phyloP scores from a whole-genome alignment of 2,888 invertebrate species.

The Philhelius pedissequus region DNA sequence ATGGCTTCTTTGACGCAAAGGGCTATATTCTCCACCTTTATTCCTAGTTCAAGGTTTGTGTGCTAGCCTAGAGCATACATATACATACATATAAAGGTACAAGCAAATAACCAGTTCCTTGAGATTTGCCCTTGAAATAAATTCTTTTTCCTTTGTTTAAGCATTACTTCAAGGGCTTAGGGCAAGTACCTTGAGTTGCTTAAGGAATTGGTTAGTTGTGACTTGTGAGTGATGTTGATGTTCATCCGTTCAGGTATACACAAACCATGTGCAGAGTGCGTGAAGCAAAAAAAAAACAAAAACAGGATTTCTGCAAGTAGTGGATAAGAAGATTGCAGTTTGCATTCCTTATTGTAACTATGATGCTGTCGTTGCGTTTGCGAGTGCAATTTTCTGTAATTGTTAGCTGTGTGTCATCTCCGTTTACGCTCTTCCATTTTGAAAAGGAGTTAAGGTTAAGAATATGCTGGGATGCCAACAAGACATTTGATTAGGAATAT shows the following conservation, averaged over 20 bases:
- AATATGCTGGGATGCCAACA: not conserved
- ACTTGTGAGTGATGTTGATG: not conserved
- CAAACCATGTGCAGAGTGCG: not conserved
- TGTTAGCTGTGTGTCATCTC: not conserved
- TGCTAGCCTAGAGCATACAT: not conserved
- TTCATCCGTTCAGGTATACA: not conserved
- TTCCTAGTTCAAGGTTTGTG: constrained; percentile 22
- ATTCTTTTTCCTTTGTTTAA: not conserved
- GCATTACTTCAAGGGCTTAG: not conserved
- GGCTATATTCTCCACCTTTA: not conserved
- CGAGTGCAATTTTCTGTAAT: not conserved
- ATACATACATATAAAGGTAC: too few species aligned
- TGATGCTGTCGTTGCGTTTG: not conserved
- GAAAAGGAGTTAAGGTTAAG: not conserved
- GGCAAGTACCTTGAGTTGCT: not conserved
- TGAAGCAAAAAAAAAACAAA: constrained; percentile 20
- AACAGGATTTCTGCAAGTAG: constrained; percentile 37
- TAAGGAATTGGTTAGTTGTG: not conserved
- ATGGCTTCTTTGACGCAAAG: not conserved
- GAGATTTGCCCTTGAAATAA: constrained; percentile 44
- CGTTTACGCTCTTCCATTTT: not conserved
- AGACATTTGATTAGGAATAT: not conserved
- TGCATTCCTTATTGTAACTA: not conserved
- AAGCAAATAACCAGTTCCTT: constrained; percentile 51
- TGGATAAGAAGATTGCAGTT: not conserved